A percentile compares a stretch with the other conserved stretches of the same genome.
phyloP scores from a whole-genome alignment of 2,888 invertebrate genomes.

The Rapana venosa region DNA sequence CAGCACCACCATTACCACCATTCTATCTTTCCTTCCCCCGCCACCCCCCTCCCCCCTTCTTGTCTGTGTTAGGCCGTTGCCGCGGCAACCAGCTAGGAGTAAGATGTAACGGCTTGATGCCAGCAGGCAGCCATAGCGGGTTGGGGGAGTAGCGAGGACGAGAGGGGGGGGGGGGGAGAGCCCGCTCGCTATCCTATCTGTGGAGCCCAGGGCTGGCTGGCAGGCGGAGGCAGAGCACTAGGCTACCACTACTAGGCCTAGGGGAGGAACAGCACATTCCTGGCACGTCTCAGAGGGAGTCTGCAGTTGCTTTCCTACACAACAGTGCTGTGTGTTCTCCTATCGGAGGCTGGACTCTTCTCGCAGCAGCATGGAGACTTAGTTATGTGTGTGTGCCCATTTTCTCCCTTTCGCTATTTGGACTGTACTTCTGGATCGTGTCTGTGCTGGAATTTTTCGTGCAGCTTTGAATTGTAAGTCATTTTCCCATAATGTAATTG shows the following conservation, averaged over 20 bases:
- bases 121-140: background rate
- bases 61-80: constrained; percentile 11
- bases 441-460: too few relatives aligned
- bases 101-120: background rate
- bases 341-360: background rate
- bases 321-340: background rate
- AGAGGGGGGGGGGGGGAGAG: background rate
- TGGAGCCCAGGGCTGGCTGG: constrained; percentile 6
- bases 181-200: background rate
- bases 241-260: too few relatives aligned
- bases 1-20: constrained; percentile 17
- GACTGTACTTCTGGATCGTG: too few relatives aligned
- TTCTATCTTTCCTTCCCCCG: background rate
- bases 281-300: background rate
- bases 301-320: too few relatives aligned
- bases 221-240: background rate
- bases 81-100: background rate
- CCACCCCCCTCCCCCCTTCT: background rate
- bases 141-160: background rate
- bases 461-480: background rate
- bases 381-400: background rate
- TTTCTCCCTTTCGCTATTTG: background rate
- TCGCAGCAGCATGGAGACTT: background rate
- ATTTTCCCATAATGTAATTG: background rate
- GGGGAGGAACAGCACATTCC: background rate